These are phyloP conservation scores for Candoia aspera DNA, from an alignment of 2,113 vertebrate species.

Conservation along the genomic window DNA sequence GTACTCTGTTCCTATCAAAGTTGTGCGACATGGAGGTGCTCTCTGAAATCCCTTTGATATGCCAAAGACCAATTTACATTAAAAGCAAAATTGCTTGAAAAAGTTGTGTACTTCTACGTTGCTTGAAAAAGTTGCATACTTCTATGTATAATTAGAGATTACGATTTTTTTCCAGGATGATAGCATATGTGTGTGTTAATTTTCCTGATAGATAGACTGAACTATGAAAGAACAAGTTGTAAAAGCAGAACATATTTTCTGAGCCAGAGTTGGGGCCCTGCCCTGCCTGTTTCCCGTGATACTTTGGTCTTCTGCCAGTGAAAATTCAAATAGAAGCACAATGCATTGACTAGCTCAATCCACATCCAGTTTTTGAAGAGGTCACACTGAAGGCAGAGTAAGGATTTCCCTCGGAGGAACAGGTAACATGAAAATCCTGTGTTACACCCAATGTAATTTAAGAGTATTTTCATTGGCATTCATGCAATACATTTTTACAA, in stretches of 20 bases:
- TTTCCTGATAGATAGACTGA: conserved; percentile 48
- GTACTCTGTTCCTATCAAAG: background rate
- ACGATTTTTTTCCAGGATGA: background rate
- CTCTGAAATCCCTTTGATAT: background rate
- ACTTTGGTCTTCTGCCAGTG: conserved; percentile 69
- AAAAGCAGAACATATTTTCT: conserved; percentile 66
- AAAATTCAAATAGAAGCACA: conserved; percentile 74
- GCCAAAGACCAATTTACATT: background rate
- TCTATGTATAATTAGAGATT: background rate
- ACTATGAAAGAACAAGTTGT: conserved; percentile 66
- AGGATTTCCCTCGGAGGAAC: conserved; percentile 65
- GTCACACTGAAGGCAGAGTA: conserved; percentile 71
- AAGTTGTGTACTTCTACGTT: background rate
- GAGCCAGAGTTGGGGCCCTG: conserved; percentile 62
- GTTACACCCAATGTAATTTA: conserved; percentile 72
- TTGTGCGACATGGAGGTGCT: background rate
- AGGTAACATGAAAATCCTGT: conserved; percentile 70
- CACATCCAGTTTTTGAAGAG: conserved; percentile 53
- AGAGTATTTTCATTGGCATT: conserved; percentile 76
- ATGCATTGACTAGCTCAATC: conserved; percentile 63
- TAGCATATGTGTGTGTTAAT: conserved; percentile 10
- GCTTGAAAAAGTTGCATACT: background rate
- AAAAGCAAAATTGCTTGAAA: background rate
- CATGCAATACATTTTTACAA: conserved; percentile 64
- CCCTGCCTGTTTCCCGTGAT: conserved; percentile 69